phyloP scores from a whole-genome alignment of 2,888 invertebrate genomes.

The Horisme vitalbata region DNA sequence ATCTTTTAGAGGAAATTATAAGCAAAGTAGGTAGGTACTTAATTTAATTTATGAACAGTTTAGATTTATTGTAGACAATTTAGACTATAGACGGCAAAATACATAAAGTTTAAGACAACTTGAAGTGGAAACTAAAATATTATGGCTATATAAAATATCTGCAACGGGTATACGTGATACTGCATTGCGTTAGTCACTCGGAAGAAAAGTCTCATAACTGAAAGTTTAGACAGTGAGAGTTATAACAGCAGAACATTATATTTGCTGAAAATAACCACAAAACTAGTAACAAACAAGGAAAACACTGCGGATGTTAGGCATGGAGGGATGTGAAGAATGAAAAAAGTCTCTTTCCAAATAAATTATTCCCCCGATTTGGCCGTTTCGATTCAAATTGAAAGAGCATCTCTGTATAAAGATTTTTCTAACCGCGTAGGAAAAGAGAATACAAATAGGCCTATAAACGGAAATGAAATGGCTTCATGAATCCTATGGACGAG shows the following conservation, averaged over 20 bases:
- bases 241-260: constrained; percentile 14
- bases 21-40: no score
- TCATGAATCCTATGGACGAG: constrained; percentile 68
- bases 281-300: constrained; percentile 50
- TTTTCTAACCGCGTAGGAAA: constrained; percentile 71
- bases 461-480: constrained; percentile 75
- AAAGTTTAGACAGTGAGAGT: constrained; percentile 16
- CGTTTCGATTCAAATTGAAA: constrained; percentile 80
- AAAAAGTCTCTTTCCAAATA: constrained; percentile 72
- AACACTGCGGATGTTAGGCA: constrained; percentile 57
- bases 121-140: background rate
- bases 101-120: background rate
- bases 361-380: constrained; percentile 75
- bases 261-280: constrained; percentile 31
- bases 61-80: no score
- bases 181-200: constrained; percentile 20
- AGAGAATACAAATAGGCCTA: constrained; percentile 77
- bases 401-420: constrained; percentile 74
- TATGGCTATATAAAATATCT: constrained; percentile 2
- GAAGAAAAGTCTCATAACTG: constrained; percentile 14
- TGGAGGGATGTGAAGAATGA: constrained; percentile 58
- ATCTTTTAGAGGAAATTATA: no score
- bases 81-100: no score
- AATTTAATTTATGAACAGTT: no score
- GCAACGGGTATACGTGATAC: background rate